Percentiles rank a stretch among this genome's conserved stretches.
Conservation (phyloP, 1,140 invertebrate species). For the Drosophila pseudoananassae region DNA sequence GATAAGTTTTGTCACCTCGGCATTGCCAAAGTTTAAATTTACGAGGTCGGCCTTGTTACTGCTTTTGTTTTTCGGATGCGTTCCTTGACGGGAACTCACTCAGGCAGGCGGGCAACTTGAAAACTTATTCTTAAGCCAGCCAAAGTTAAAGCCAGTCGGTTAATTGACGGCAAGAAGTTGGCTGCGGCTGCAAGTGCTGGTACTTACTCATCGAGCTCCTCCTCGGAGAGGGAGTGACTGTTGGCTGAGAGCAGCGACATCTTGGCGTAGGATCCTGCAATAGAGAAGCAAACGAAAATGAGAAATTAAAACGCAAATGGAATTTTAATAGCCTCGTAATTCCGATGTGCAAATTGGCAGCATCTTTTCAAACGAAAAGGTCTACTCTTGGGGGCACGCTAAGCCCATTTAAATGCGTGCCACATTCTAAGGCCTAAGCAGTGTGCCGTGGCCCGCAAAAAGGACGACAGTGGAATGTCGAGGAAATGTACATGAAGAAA, state of each 20-base stretch:
- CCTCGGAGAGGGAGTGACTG: conserved; percentile 84
- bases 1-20: conserved; percentile 20
- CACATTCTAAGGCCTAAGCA: conserved; percentile 10
- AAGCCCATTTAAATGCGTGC: conserved; percentile 45
- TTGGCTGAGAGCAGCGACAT: conserved; percentile 73
- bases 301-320: conserved; percentile 50
- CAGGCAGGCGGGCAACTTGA: conserved; percentile 6
- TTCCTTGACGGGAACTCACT: conserved; percentile 8
- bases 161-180: conserved; percentile 30
- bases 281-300: conserved; percentile 3
- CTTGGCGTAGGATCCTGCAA: conserved; percentile 50
- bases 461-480: not conserved
- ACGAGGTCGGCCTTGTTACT: conserved; percentile 3
- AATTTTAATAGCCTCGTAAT: conserved; percentile 37
- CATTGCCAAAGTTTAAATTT: conserved; percentile 34
- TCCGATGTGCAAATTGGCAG: conserved; percentile 37
- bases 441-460: conserved; percentile 1
- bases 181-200: not conserved
- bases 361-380: conserved; percentile 24
- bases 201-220: conserved; percentile 86
- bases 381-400: conserved; percentile 20
- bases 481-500: not conserved
- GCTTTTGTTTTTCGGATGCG: not conserved
- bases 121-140: conserved; percentile 33
- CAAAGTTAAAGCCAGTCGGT: conserved; percentile 41